Base-by-base conservation (phyloP, 2,888 invertebrate species). In the Eilema griseolum region DNA sequence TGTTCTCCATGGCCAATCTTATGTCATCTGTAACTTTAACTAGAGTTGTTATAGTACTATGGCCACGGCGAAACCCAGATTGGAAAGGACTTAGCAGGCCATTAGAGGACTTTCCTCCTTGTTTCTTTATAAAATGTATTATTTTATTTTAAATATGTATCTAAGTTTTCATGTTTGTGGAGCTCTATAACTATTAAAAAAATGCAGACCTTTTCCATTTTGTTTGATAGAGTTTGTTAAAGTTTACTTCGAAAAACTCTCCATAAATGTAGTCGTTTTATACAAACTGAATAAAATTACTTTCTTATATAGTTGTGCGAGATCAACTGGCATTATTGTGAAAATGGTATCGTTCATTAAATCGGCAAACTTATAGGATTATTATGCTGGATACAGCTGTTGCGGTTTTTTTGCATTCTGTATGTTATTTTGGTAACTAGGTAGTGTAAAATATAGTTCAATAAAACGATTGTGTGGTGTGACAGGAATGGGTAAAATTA, bases 231-330 rank as follows among this genome's bases (percentile, higher is more conserved):
- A 71, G 52, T 67, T 67, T 73, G 77, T 77, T 74, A 79, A 8
- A 3, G 31, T 33, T 33, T 33, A 33, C 82, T 72, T 75, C 66
- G 70, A 71, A 74, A 74, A 77, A 56, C 63, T 69, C 59, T 63
- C 72, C 74, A 81, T 82, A 82, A 79, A 81, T 74, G 74, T 66
- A 57, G 59, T 66, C 57, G 74, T 79, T 77, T 79, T 70, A 77
- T 70, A 66, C 75, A 77, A 79, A 81, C 71, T 74, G 71, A 74
- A 70, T 74, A 72, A 76, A 79, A 79, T 72, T 70, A 70, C 72
- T 81, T 71, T 76, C 71, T 66, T 72, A 69, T 70, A 60, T 72
- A 63, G 72, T 66, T 66, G 71, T 70, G 66, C 56, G 67, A 64
- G 59, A 67, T 61, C 70, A 68, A 75, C 66, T 74, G 71, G 75